These are phyloP conservation scores for Nasonia longicornis DNA, from an alignment of 1,140 invertebrate species.

Conservation along the genomic window DNA sequence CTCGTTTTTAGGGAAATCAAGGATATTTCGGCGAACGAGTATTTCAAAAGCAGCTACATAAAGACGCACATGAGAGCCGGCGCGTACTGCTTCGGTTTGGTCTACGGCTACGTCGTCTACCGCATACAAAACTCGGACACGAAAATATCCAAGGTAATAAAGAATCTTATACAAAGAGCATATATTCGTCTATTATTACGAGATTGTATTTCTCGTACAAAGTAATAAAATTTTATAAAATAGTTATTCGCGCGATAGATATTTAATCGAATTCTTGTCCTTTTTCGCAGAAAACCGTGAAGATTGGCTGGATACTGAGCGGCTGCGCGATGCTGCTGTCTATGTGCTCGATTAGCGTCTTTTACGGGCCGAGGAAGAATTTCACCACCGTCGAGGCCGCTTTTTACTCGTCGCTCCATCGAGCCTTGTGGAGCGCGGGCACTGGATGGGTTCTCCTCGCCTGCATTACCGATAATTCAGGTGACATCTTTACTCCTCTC, in stretches of 20 bases:
- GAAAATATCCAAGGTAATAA: slow-evolving; percentile 61
- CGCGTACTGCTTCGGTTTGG: slow-evolving; percentile 75
- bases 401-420: slow-evolving; percentile 75
- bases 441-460: slow-evolving; percentile 80
- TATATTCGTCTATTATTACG: too few species aligned
- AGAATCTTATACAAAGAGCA: too few species aligned
- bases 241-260: background rate
- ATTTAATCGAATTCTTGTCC: background rate
- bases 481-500: slow-evolving; percentile 63
- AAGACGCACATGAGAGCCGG: slow-evolving; percentile 80
- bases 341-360: slow-evolving; percentile 73
- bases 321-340: slow-evolving; percentile 70
- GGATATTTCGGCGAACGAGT: slow-evolving; percentile 73
- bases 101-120: slow-evolving; percentile 75
- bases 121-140: slow-evolving; percentile 72
- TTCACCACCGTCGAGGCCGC: slow-evolving; percentile 74
- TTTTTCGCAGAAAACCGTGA: slow-evolving; percentile 67
- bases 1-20: slow-evolving; percentile 71
- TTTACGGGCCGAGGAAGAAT: slow-evolving; percentile 73
- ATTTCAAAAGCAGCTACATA: slow-evolving; percentile 75
- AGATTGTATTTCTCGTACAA: too few species aligned
- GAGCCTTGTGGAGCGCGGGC: slow-evolving; percentile 75
- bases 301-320: slow-evolving; percentile 72
- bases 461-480: slow-evolving; percentile 79
- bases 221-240: too few species aligned